A percentile compares a stretch with the other conserved stretches of the same genome.
phyloP scores from a whole-genome alignment of 2,888 invertebrate genomes.

The Lottia scabra region DNA sequence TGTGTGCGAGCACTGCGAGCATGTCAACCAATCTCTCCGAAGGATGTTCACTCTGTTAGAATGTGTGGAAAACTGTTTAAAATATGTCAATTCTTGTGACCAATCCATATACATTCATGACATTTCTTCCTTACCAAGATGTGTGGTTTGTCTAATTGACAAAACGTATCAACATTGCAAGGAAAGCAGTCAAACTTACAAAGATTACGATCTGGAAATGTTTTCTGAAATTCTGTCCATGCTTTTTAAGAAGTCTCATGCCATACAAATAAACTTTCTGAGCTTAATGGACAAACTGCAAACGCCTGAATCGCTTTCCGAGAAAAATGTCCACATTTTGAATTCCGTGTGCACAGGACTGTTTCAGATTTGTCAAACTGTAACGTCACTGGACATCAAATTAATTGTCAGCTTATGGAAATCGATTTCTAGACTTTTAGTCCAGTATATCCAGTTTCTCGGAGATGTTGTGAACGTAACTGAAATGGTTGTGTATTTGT shows the following conservation, averaged over 20 bases:
- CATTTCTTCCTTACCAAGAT: constrained; percentile 48
- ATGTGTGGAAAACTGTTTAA: constrained; percentile 47
- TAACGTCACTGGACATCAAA: constrained; percentile 59
- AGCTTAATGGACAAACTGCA: constrained; percentile 25
- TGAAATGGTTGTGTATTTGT: constrained; percentile 50
- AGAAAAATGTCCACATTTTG: constrained; percentile 17
- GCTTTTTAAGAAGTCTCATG: constrained; percentile 56
- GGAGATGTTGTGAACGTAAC: constrained; percentile 47
- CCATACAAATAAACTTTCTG: constrained; percentile 47
- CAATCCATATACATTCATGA: constrained; percentile 24
- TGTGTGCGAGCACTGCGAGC: not conserved
- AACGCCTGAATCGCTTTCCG: not conserved
- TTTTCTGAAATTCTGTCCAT: constrained; percentile 51
- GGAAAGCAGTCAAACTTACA: constrained; percentile 53
- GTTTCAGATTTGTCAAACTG: constrained; percentile 58
- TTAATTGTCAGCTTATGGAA: constrained; percentile 62
- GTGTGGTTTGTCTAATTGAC: constrained; percentile 48
- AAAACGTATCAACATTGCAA: constrained; percentile 56
- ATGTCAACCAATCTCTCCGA: not conserved
- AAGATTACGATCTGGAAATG: constrained; percentile 38
- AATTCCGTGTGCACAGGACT: constrained; percentile 52
- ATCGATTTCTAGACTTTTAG: constrained; percentile 49
- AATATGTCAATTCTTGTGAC: constrained; percentile 29
- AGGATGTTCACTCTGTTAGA: constrained; percentile 24
- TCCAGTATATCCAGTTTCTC: constrained; percentile 43